Base-by-base conservation (phyloP, 1,140 invertebrate genomes). In the Melanaphis sacchari region DNA sequence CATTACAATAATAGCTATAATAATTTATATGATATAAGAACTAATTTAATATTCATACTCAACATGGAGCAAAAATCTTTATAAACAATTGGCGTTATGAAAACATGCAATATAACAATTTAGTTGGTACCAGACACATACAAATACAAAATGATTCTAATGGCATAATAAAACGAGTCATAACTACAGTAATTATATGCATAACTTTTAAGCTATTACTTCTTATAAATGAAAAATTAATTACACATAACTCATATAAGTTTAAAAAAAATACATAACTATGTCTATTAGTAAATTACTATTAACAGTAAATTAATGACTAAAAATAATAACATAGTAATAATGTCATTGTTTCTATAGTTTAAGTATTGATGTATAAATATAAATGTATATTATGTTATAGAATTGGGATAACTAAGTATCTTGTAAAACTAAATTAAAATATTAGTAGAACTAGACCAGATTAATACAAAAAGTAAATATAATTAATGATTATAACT, bases 1-100 rank as follows among this genome's bases (percentile, higher is more conserved):
- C 15, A 76, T 76, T 18, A 36, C 41, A 43, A 85, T 41, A n/a
- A 85, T 43, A 3, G 84, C 82, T 84, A 41, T 84, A 84, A 82
- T 40, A 9, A 41, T 40, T 40, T 40, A 38, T 26, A 84, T 24
- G 41, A 36, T 41, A 40, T 40, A 84, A 87, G 2, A 43, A n/a
- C n/a, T n/a, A n/a, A 43, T 41, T 43, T 15, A 87, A 87, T 41
- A 49, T 46, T 88, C 18, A 88, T 46, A 88, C 31, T 31, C 18
- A 26, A 88, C 43, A 89, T 89, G 87, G 52, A 54, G 21, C 1
- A n/a, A 89, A 88, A 21, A 88, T 52, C 22, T 38, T 89, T 54
- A 54, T 89, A 89, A 89, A 54, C 41, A 89, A 89, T 54, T 52
- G 87, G 26, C n/a, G 54, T 89, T 52, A 54, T 54, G 26, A n/a